These are phyloP conservation scores for Dolichopus griseipennis DNA, from an alignment of 2,888 invertebrate species.

Conservation along the genomic window DNA sequence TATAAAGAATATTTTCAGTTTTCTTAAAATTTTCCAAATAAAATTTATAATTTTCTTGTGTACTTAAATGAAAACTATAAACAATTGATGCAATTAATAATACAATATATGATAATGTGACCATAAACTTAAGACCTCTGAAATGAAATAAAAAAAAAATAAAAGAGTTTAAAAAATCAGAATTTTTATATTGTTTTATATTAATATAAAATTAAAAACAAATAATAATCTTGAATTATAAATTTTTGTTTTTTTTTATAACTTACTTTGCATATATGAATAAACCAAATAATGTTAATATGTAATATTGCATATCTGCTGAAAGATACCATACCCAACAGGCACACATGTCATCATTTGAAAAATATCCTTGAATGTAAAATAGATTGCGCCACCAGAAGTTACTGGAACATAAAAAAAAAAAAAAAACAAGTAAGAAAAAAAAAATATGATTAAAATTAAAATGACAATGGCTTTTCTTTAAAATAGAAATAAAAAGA, in stretches of 20 bases:
- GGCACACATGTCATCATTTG: conserved; percentile 6
- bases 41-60: neutral
- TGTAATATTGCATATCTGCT: neutral
- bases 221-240: too few relatives aligned
- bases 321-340: conserved; percentile 6
- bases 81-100: neutral
- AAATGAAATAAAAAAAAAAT: neutral
- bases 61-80: neutral
- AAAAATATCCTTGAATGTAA: conserved; percentile 1
- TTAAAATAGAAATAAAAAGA: too few relatives aligned
- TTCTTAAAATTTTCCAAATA: conserved; percentile 6
- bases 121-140: neutral
- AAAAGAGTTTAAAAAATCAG: neutral
- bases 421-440: neutral
- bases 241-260: neutral
- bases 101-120: neutral
- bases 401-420: neutral
- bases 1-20: neutral
- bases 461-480: too few relatives aligned
- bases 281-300: neutral
- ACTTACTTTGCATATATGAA: conserved; percentile 4
- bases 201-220: neutral
- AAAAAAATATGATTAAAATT: neutral
- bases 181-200: too few relatives aligned
- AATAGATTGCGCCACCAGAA: conserved; percentile 3